These are phyloP conservation scores for Athene noctua DNA, from an alignment of 2,113 vertebrate species.

Conservation along the genomic window DNA sequence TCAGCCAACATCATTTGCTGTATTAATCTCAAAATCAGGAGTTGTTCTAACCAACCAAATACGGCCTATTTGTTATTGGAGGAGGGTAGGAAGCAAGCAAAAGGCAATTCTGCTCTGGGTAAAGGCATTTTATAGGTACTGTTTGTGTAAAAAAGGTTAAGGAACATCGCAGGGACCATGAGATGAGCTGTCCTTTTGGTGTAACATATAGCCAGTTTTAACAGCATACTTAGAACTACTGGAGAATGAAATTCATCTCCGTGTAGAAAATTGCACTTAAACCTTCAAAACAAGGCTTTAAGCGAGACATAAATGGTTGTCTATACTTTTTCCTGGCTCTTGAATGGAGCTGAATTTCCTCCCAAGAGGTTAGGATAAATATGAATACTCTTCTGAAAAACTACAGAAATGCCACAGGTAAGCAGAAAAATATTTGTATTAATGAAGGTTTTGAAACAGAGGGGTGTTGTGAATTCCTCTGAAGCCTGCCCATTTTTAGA, in stretches of 20 bases:
- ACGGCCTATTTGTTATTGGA: not conserved
- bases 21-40: not conserved
- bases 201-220: conserved; percentile 27
- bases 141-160: not conserved
- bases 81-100: not conserved
- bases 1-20: not conserved
- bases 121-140: conserved; percentile 1
- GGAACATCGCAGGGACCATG: not conserved
- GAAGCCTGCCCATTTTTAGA: not conserved
- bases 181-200: conserved; percentile 15
- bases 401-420: not conserved
- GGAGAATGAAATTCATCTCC: conserved; percentile 22
- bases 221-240: not conserved
- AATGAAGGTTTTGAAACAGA: not conserved
- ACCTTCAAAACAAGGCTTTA: conserved; percentile 41
- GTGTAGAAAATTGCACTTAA: conserved; percentile 34
- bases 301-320: not conserved
- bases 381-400: not conserved
- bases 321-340: not conserved
- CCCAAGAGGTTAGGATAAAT: not conserved
- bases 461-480: not conserved
- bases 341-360: not conserved
- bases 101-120: not conserved
- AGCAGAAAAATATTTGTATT: not conserved
- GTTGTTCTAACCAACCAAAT: not conserved